Conservation (phyloP, 53 echinoderm and acorn worm species). For the Zoroaster sp. region DNA sequence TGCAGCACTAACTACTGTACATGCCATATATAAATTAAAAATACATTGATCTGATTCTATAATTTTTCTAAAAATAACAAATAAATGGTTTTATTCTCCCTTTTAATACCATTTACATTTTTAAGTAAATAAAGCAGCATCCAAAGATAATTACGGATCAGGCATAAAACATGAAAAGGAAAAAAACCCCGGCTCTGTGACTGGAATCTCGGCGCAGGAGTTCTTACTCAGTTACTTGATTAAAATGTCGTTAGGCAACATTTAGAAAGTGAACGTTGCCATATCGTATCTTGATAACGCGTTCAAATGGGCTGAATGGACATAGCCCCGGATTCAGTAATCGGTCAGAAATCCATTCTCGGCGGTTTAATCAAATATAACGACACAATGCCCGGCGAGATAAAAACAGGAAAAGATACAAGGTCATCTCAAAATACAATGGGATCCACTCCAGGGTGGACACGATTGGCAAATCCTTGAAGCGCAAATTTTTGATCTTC, state of each 20-base stretch:
- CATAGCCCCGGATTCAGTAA: not conserved
- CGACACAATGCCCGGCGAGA: not conserved
- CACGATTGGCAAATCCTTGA: not conserved
- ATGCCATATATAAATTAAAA: too few relatives aligned
- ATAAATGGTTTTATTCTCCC: too few relatives aligned
- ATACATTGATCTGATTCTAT: too few relatives aligned
- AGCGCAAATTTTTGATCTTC: not conserved
- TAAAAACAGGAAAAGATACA: not conserved
- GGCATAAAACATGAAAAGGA: not conserved
- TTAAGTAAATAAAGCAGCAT: too few relatives aligned
- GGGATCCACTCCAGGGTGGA: not conserved
- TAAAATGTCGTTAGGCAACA: not conserved
- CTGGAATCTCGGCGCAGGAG: not conserved
- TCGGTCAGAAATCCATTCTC: not conserved
- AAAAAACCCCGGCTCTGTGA: not conserved
- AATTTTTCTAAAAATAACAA: too few relatives aligned
- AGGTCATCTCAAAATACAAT: not conserved
- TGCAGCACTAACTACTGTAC: too few relatives aligned
- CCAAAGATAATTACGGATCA: not conserved
- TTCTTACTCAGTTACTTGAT: slow-evolving; percentile 15
- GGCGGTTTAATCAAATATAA: slow-evolving; percentile 21
- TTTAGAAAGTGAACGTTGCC: not conserved
- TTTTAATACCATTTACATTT: too few relatives aligned
- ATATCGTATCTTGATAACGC: not conserved
- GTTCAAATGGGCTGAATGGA: slow-evolving; percentile 6